Evolutionary conservation across 2,797 vertebrate species (phyloP).

Genomic region (Lagodon rhomboides): DNA sequence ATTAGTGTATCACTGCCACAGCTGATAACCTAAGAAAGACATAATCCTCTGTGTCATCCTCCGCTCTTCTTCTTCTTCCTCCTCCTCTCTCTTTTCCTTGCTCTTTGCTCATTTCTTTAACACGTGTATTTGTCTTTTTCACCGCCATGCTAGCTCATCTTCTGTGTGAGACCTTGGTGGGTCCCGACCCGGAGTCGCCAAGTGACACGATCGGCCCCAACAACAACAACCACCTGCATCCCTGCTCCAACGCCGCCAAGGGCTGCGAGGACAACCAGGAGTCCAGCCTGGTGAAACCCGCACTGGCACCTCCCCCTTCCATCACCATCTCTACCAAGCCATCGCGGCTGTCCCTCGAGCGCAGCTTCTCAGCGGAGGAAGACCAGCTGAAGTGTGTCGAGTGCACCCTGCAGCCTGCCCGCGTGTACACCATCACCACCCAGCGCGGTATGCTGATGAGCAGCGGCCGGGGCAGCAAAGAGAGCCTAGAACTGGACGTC

Average conservation of each 20-base stretch:
- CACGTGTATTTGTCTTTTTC: constrained; percentile 43
- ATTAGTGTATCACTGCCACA: constrained; percentile 46
- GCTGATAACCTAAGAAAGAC: constrained; percentile 50
- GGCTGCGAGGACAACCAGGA: constrained; percentile 68
- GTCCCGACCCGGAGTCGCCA: constrained; percentile 91
- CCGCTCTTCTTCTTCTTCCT: constrained; percentile 35
- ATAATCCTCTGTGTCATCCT: constrained; percentile 43
- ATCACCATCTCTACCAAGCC: constrained; percentile 89
- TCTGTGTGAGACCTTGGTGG: constrained; percentile 91
- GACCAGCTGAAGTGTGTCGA: constrained; percentile 90
- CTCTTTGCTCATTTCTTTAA: constrained; percentile 40
- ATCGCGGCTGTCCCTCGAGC: constrained; percentile 90
- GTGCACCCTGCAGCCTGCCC: constrained; percentile 89
- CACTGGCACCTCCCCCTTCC: constrained; percentile 85
- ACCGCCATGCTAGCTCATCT: constrained; percentile 89
- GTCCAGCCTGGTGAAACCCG: constrained; percentile 68
- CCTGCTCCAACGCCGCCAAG: constrained; percentile 77
- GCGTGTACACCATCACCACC: constrained; percentile 94
- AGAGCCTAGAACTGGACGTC: constrained; percentile 94
- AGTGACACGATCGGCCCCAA: constrained; percentile 70
- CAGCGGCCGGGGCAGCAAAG: constrained; percentile 87
- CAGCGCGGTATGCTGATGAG: constrained; percentile 92
- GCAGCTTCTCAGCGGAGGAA: constrained; percentile 85
- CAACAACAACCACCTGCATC: constrained; percentile 78
- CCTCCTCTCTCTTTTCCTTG: constrained; percentile 21